A percentile compares a stretch with the other conserved stretches of the same genome.
Conservation (phyloP, 2,113 vertebrate species). For the Micronycteris hirsuta region DNA sequence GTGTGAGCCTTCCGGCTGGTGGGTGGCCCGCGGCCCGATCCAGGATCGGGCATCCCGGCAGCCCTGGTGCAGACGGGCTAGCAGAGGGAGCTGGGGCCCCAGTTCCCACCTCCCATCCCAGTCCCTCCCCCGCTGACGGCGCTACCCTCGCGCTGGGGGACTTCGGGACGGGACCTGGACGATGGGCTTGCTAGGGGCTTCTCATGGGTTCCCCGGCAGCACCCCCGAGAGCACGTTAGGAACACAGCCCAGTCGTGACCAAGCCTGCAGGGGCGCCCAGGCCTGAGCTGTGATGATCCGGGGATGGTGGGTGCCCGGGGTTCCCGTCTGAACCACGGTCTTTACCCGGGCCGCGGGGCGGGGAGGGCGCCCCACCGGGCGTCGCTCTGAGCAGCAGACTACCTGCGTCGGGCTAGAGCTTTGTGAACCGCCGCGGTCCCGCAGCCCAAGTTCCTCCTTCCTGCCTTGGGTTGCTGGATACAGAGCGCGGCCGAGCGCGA, state of each 20-base stretch:
- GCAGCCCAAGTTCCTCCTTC: not conserved
- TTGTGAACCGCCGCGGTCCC: not conserved
- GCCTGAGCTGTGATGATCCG: not conserved
- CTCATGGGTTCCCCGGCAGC: not conserved
- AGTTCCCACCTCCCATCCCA: not conserved
- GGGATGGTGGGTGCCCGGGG: not conserved
- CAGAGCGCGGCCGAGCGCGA: not conserved
- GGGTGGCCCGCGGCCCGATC: not conserved
- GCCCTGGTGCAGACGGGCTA: not conserved
- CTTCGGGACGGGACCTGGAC: no score
- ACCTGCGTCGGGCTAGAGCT: not conserved
- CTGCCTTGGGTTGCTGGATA: accelerated
- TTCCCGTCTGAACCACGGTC: not conserved
- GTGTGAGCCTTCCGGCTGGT: no score
- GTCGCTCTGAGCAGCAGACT: not conserved
- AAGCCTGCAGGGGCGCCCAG: not conserved
- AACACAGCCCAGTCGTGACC: not conserved
- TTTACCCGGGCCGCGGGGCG: no score
- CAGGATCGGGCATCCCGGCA: not conserved
- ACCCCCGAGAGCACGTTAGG: accelerated
- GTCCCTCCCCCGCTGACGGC: no score
- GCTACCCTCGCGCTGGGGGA: accelerated
- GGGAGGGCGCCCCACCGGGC: not conserved
- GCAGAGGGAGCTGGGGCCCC: not conserved
- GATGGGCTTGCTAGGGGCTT: not conserved